Evolutionary conservation across 1,140 invertebrate species (phyloP).

Genomic region (Muscidifurax raptorellus): DNA sequence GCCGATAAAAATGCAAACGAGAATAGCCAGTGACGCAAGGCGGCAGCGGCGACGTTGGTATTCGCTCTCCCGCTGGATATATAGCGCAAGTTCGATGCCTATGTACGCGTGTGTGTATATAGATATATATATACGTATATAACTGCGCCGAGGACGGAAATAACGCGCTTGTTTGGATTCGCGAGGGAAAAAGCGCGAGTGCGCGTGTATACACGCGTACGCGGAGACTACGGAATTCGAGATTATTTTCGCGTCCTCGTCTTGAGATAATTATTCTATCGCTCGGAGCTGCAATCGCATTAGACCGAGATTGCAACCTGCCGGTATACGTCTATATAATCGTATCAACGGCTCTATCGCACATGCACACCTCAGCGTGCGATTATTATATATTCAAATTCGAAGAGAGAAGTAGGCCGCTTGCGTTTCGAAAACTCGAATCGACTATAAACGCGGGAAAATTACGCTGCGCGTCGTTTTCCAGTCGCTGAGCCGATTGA

Average conservation of each 20-base stretch:
- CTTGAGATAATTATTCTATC: neutral
- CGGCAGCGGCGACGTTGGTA: neutral
- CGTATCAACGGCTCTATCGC: neutral
- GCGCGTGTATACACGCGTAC: neutral
- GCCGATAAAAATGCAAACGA: conserved; percentile 57
- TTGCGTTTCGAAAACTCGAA: neutral
- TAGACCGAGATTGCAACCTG: too few relatives aligned
- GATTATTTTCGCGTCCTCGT: conserved; percentile 1
- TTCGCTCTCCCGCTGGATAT: neutral
- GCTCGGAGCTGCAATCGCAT: too few relatives aligned
- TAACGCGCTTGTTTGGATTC: conserved; percentile 44
- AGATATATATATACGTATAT: too few relatives aligned
- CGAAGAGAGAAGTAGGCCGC: neutral
- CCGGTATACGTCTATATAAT: too few relatives aligned
- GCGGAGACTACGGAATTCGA: neutral
- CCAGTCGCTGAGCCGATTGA: conserved; percentile 7
- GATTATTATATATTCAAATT: neutral
- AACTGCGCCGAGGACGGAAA: neutral
- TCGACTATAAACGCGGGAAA: conserved; percentile 18
- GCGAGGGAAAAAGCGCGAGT: neutral
- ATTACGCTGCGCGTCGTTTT: conserved; percentile 26
- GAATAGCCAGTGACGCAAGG: conserved; percentile 63
- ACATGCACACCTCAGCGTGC: too few relatives aligned
- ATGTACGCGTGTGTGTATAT: neutral
- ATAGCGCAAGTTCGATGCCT: neutral